Evolutionary conservation across 2,113 vertebrate species (phyloP), one percentile per base, ranked within the genome.

Genomic region (Spheniscus mendiculus): DNA sequence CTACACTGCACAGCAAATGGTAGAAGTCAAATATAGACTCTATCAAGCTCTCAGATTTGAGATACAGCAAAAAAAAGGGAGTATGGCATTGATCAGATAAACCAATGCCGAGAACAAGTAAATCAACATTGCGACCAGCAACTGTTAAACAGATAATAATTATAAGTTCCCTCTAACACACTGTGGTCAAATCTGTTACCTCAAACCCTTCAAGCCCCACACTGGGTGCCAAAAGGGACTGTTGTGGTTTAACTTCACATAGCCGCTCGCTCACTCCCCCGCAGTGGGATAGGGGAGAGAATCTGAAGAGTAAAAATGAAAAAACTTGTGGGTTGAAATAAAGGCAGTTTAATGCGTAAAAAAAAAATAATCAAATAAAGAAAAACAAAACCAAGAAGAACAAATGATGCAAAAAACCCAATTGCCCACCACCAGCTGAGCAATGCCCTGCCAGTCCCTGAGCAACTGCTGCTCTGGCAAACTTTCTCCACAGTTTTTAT

Each of bases 291-390:
- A 65, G 17, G 12, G 27, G n/a, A 49, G 18, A 49, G n/a, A 66
- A n/a, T 29, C 61, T n/a, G n/a, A 58, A 40, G 12, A 55, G 34
- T 11, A 67, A 5, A 61, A 78, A 26, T 26, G 13, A 61, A 5
- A 49, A 52, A 78, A 69, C 36, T 30, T n/a, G 15, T 45, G 15
- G 27, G 14, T 61, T 62, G n/a, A 76, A 36, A 66, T n/a, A 62
- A 53, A 50, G 14, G n/a, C 21, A 56, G 21, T 49, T 80, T 34
- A 40, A 30, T 14, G 58, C 0, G 0, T 50, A 12, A 55, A 40
- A 76, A 65, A 30, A 1, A 83, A 40, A 40, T 11, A 73, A 12
- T 12, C 36, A 40, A 27, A 26, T 15, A 23, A 47, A 56, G 49
- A 29, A 55, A 32, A 49, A 20, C 15, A 55, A 69, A 69, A 1